A percentile compares a stretch with the other conserved stretches of the same genome.
phyloP scores from a whole-genome alignment of 2,113 vertebrate genomes.

The Salminus brasiliensis region DNA sequence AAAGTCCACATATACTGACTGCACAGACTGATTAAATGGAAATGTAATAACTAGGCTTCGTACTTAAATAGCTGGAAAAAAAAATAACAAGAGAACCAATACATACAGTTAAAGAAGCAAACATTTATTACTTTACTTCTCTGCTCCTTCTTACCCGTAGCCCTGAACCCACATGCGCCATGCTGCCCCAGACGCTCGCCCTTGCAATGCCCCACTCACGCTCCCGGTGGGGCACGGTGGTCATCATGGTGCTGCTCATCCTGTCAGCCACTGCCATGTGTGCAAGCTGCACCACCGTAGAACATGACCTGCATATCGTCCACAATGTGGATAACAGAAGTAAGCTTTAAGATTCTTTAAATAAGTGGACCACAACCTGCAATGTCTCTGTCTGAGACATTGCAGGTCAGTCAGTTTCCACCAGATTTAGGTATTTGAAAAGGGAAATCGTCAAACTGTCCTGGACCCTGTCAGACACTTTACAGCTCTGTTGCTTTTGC shows the following conservation, averaged over 20 bases:
- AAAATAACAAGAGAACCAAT: no score
- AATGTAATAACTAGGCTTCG: background rate
- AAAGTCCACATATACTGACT: no score
- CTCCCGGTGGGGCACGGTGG: conserved; percentile 69
- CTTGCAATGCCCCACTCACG: conserved; percentile 54
- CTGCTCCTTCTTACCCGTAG: background rate
- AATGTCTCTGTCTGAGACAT: no score
- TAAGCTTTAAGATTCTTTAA: conserved; percentile 71
- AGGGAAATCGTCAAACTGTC: no score
- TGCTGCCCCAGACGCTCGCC: conserved; percentile 58
- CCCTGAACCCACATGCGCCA: conserved; percentile 57
- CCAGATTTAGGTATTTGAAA: no score
- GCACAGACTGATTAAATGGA: background rate
- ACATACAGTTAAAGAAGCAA: background rate
- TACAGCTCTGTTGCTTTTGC: no score
- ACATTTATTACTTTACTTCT: background rate
- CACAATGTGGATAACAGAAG: conserved; percentile 90
- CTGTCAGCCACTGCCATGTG: conserved; percentile 72
- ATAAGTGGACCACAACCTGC: background rate
- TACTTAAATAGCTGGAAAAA: no score
- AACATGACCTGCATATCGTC: conserved; percentile 85
- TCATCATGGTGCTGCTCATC: conserved; percentile 77
- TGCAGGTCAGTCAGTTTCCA: no score
- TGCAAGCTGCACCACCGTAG: conserved; percentile 79
- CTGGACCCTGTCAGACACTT: no score